Base-by-base conservation (phyloP, 2,113 vertebrate genomes). In the Pogona vitticeps region DNA sequence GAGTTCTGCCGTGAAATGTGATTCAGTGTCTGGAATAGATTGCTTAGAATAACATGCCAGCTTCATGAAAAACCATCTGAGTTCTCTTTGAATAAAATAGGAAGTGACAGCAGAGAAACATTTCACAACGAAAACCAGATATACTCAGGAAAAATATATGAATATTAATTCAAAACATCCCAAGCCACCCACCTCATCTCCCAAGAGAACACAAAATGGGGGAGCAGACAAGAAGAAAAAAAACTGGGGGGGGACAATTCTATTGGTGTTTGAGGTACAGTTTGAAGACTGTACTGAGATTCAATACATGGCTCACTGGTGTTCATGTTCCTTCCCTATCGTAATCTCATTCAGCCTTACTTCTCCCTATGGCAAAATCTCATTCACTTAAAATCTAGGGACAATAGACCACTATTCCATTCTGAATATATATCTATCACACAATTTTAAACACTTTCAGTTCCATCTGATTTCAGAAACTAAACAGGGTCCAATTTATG, bases 71-170 rank as follows among this genome's bases (percentile, higher is more conserved):
- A 89, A 86, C 12, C 7, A 80, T 89, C 67, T 80, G 0, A 65
- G 88, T 85, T 23, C 10, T 88, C 8, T 90, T 91, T 92, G 52
- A 90, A 68, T 58, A 71, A 93, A 86, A 36, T 85, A 0, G 87
- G 18, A 12, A 58, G 40, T 33, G 86, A 86, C 1, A 58, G 68
- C 12, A 36, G 83, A 90, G 79, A 89, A 70, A 83, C 87, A 78
- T 79, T 59, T 23, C 1, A 81, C 78, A 2, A 13, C 76, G 38
- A 52, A 76, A 84, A 78, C 81, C 42, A 2, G 7, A 59, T 85
- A 0, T 26, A 12, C 58, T 58, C 58, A 42, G 78, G 80, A 80
- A n/a, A 81, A 3, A 17, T 13, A 38, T 4, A 72, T 38, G 68
- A 15, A 63, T 42, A 86, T 79, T 80, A 80, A 86, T 80, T 63